Evolutionary conservation across 2,888 invertebrate genomes (phyloP).

Genomic region (Sminthurinus aureus): DNA sequence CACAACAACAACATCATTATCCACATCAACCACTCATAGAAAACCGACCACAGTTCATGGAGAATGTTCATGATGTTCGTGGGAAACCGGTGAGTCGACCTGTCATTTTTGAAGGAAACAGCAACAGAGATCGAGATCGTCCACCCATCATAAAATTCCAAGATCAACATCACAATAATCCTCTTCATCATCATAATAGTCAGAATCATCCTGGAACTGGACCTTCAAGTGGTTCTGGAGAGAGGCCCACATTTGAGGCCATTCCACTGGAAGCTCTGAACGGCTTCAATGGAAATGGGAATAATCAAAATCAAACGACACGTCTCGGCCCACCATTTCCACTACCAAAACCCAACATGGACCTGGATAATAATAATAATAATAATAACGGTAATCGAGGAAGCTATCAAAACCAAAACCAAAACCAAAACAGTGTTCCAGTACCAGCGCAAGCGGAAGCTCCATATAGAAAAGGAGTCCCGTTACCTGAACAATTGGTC

Average conservation of each 20-base stretch:
- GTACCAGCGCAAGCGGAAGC: constrained; percentile 63
- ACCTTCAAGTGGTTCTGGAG: background rate
- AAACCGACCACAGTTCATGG: background rate
- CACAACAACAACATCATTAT: constrained; percentile 20
- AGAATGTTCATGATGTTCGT: background rate
- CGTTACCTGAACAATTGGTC: constrained; percentile 77
- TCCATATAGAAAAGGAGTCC: constrained; percentile 74
- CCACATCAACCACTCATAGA: constrained; percentile 3
- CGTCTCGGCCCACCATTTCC: constrained; percentile 57
- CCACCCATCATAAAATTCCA: constrained; percentile 21
- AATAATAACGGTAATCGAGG: background rate
- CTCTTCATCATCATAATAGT: background rate
- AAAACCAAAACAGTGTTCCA: background rate
- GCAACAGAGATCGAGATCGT: background rate
- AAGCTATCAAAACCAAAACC: background rate
- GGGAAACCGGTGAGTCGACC: constrained; percentile 12
- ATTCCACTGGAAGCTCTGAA: constrained; percentile 60
- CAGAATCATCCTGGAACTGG: background rate
- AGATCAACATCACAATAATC: constrained; percentile 6
- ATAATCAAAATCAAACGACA: background rate
- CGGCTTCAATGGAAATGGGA: constrained; percentile 27
- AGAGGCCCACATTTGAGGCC: constrained; percentile 66
- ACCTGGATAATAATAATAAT: no score
- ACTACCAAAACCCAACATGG: constrained; percentile 39
- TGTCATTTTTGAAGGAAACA: background rate